Evolutionary conservation across 2,113 vertebrate species (phyloP).

Genomic region (Catharus minimus): DNA sequence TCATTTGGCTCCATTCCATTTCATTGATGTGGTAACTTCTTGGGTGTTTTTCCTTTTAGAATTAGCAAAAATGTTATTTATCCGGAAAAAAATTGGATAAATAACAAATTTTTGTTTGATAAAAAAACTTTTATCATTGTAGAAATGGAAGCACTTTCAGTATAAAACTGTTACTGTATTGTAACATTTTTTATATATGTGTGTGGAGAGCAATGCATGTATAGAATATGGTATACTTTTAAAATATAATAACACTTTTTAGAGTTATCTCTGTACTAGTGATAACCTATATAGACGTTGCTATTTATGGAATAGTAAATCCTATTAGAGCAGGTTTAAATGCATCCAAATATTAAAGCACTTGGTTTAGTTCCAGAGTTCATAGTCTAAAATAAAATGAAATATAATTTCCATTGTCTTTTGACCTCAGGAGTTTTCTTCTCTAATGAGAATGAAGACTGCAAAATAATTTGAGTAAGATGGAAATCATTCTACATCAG

Average conservation of each 20-base stretch:
- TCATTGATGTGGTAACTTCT: background rate
- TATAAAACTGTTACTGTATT: background rate
- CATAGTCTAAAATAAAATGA: background rate
- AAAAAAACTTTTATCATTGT: background rate
- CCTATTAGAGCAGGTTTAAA: background rate
- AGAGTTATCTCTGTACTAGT: background rate
- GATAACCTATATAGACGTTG: background rate
- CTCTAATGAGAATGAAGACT: background rate
- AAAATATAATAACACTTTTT: background rate
- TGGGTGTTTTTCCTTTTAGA: background rate
- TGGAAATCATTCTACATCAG: background rate
- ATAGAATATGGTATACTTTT: background rate
- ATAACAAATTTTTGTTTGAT: background rate
- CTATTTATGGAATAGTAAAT: slow-evolving; percentile 1
- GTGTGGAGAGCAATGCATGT: background rate
- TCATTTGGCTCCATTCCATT: background rate
- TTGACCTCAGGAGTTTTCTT: background rate
- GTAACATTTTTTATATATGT: background rate
- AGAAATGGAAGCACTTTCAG: background rate
- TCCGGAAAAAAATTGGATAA: background rate
- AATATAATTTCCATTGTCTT: background rate
- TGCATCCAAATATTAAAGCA: background rate
- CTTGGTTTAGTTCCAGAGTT: background rate
- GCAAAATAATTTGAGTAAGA: background rate
- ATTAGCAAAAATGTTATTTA: background rate